Base-by-base conservation (phyloP, 2,888 invertebrate genomes). In the Drosophila trichaetosa region DNA sequence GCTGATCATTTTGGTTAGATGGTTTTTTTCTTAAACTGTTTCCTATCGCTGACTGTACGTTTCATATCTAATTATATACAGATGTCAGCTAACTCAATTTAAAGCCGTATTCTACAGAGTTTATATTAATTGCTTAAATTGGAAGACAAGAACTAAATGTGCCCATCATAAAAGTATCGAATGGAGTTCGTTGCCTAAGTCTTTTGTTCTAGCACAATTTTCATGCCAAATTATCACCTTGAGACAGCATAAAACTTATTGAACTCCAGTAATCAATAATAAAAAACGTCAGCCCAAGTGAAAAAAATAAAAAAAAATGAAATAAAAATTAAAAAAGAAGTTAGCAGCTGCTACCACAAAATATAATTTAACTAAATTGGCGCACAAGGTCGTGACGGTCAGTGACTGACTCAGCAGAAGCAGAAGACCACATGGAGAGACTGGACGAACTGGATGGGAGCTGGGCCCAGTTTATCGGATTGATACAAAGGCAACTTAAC, bases 141-240 rank as follows among this genome's bases (percentile, higher is more conserved):
- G 27, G 16, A 38, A 53, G 38, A 51, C 42, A 58, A 68, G 29
- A 40, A 52, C 36, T 52, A 13, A 48, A 24, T 36, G 27, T 65
- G 53, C 42, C 61, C 67, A 69, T 49, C 46, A 63, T 54, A 63
- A 62, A 63, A 33, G 5, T 57, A 49, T 33, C 18, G 42, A 49
- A 13, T 40, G 16, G 75, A 79, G 91, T 90, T 90, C 68, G 82
- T 69, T 60, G 75, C 72, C 75, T 76, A 83, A 91, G 86, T 91
- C 90, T 84, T 91, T 91, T 83, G 87, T 89, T 84, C 79, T 82
- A 82, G 29, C 62, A n/a, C 31, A 46, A 69, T 87, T 89, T 70
- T 56, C 58, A 82, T 72, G 73, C 71, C 70, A 79, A 79, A 69
- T 57, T 60, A 69, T 75, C 63, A 74, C 86, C 83, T 88, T 85